phyloP scores from a whole-genome alignment of 2,113 vertebrate species.

The Neodontobutis hainanensis region DNA sequence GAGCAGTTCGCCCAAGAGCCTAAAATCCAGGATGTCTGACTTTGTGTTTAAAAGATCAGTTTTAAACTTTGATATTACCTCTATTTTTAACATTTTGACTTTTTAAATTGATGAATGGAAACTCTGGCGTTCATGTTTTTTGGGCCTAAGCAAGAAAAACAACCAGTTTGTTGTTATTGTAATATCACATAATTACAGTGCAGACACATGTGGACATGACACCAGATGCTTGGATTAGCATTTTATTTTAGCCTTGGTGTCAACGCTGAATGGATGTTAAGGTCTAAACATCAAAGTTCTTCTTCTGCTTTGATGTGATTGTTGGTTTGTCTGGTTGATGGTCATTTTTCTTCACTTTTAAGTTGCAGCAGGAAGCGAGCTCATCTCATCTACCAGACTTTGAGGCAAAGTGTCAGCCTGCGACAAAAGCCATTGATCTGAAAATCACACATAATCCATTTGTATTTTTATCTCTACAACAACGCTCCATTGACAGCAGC shows the following conservation, averaged over 20 bases:
- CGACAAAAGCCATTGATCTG: no score
- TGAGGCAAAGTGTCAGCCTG: no score
- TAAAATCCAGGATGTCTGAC: no score
- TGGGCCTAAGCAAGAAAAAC: neutral
- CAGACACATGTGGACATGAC: neutral
- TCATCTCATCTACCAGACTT: neutral
- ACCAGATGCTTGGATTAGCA: neutral
- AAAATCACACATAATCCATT: no score
- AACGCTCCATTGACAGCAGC: neutral
- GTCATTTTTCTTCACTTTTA: no score
- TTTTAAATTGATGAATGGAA: neutral
- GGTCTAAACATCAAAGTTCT: neutral
- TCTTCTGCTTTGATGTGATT: neutral
- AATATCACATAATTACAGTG: no score
- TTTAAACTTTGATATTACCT: neutral
- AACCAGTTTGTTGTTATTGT: neutral
- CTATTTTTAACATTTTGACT: no score
- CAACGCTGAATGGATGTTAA: neutral
- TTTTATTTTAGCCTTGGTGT: conserved; percentile 7
- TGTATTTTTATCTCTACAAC: neutral
- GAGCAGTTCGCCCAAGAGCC: no score
- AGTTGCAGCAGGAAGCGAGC: neutral
- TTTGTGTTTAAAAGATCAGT: neutral
- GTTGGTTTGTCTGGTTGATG: neutral
- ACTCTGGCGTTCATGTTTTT: neutral